Evolutionary conservation across 2,113 vertebrate genomes (phyloP), one percentile per base, ranked within the genome.

Genomic region (Periophthalmodon schlosseri): DNA sequence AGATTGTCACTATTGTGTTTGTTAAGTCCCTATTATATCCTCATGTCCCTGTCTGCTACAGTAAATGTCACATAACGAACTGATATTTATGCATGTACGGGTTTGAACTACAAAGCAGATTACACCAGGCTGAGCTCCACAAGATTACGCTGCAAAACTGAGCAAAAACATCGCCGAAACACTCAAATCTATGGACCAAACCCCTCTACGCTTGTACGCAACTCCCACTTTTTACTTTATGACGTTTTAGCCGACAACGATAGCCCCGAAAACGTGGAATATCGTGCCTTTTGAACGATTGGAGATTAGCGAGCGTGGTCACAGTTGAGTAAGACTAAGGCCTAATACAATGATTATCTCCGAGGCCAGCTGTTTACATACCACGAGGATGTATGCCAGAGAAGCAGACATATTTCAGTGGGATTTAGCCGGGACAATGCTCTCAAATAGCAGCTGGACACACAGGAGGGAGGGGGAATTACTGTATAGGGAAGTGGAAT

Each of bases 81-180:
- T 8, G 47, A 10, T 14, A 34, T 70, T 75, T 75, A 50, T 58
- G 68, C 65, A 39, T 70, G 13, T 63, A 18, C 72, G 65, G 16
- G 28, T 16, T 28, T 63, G 74, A 82, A 73, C 74, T 6, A 28
- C 56, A 82, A 84, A 88, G 84, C 70, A 86, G 86, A 82, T 88
- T 86, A 85, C 58, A 49, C 52, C 75, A 64, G 73, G 74, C 76
- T 88, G 76, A 80, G 72, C 76, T 68, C 46, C 78, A 75, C 60
- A 52, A 76, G 78, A 85, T 85, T 81, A 83, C 68, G 58, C 78
- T n/a, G 47, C 56, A 56, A 46, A 36, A 66, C 16, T 8, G 20
- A 10, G n/a, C 24, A 60, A 66, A 56, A 56, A 80, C 73, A 86
- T 18, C 39, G 52, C 75, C 21, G 33, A 63, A 54, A n/a, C 60